Evolutionary conservation across 2,888 invertebrate species (phyloP), one percentile per base, ranked within the genome.

Genomic region (Lasioglossum vierecki): DNA sequence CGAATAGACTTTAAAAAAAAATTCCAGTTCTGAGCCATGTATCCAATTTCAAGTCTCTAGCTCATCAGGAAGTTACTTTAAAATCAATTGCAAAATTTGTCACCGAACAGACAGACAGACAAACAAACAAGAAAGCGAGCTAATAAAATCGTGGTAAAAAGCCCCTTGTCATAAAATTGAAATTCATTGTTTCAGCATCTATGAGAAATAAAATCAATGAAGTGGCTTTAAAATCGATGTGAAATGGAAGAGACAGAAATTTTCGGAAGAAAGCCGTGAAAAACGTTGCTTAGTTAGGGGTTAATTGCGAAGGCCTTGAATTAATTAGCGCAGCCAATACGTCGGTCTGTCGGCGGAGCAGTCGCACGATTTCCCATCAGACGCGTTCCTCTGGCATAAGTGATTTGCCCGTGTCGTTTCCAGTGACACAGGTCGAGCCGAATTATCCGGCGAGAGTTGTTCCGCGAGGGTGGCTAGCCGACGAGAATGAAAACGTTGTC

Each of bases 401-500:
- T 76, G 84, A 87, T 88, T 89, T 87, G 72, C 77, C 46, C 79
- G 68, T 84, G 89, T 89, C 89, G 87, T 88, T 81, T 79, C 77
- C 88, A 87, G 85, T 74, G 76, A 85, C 89, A 76, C 74, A 78
- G 70, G 80, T 77, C 76, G 79, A 53, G 78, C 68, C 49, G 79
- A 81, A 87, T 82, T 88, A 89, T 85, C 77, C 88, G 49, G 77
- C 81, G 80, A 72, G 82, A 84, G 83, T 89, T 86, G 88, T 89
- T 89, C 83, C 79, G 83, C 89, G 83, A 88, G 63, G 89, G 57
- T 66, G 41, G 76, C 11, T 82, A 84, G 87, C 77, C 76, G 74
- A 76, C 85, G 84, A 57, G 79, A 88, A 89, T 79, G 90, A 88
- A 86, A 87, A 85, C 86, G 86, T 85, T 88, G 86, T 85, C 85